Evolutionary conservation across 2,797 vertebrate genomes (phyloP), one percentile per base, ranked within the genome.

Genomic region (Kryptopterus vitreolus): DNA sequence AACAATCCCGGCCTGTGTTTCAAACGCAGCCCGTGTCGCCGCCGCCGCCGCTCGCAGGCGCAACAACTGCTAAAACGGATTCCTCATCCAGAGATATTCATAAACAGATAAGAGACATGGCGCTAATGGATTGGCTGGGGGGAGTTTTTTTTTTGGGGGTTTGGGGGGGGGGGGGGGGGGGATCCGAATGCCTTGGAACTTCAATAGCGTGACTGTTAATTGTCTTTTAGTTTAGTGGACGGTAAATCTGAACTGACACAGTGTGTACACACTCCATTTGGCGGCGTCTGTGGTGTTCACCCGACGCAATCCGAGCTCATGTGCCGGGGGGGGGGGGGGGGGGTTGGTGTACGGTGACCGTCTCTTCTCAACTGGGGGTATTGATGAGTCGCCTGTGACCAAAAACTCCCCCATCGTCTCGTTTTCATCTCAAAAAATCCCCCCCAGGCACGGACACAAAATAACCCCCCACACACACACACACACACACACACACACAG

Each of bases 401-500:
- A 85, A 86, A n/a, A 88, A 84, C 81, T 70, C 81, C 79, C 78
- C 86, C 86, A 73, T 84, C 82, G 78, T 90, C 80, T 90, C 57
- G 82, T 81, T 88, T 89, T 86, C 75, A 77, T 22, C 61, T 53
- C 61, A 35, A 66, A 77, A 77, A 53, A n/a, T n/a, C n/a, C 66
- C 83, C 61, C 82, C 63, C 66, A 69, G 80, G 69, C 80, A 80
- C 58, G 59, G 69, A 80, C 77, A 81, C 88, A 74, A 29, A 75
- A 16, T 59, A 9, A 70, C 77, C 76, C 88, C 59, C 74, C 88
- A 86, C 86, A 93, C 81, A 76, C 66, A 77, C 74, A 79, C 88
- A 81, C 86, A 85, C 87, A 80, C 62, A 55, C 55, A 79, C 88
- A 86, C 87, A 87, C 91, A 89, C 92, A 93, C 96, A 97, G 98